Evolutionary conservation across 2,113 vertebrate genomes (phyloP), one percentile per base, ranked within the genome.

Genomic region (Oxygymnocypris stewartii): DNA sequence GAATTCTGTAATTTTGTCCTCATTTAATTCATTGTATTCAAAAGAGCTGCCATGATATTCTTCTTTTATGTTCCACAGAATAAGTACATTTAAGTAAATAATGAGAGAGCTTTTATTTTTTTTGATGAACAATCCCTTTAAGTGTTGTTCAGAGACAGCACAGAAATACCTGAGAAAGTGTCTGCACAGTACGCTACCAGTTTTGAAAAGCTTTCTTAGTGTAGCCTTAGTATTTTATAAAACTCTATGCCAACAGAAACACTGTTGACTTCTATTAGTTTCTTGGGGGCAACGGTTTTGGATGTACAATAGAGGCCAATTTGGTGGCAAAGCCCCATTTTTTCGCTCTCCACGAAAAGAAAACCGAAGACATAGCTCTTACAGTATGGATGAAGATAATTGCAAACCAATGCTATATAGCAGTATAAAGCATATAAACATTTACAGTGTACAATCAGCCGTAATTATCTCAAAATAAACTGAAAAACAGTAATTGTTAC

Each of bases 221-320:
- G 49, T 73, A 28, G 47, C 31, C 51, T 49, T 47, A 73, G 49
- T 51, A 25, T 76, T 87, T 87, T 77, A 84, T 88, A 84, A 65
- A 65, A 79, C 47, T 49, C 40, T 67, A 61, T 84, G 90, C 89
- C 88, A 90, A 89, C 78, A 85, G 88, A 88, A 90, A 90, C 82
- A 89, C 44, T 65, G 79, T 84, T 83, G 83, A 88, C 74, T 59
- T 86, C 82, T 85, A 89, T 88, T 86, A 88, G 78, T 86, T 88
- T 90, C 80, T 54, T 23, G 67, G 63, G 81, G 84, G 73, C n/a
- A 44, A 42, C 2, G 31, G 47, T 84, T 84, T 86, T 85, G 63
- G 44, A 81, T 40, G 40, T 69, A 73, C 85, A 87, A 67, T 82
- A 65, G 51, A 85, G 79, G 71, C 10, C 83, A 82, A 83, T 84